Evolutionary conservation across 2,797 vertebrate species (phyloP).

Genomic region (Ataeniobius toweri): DNA sequence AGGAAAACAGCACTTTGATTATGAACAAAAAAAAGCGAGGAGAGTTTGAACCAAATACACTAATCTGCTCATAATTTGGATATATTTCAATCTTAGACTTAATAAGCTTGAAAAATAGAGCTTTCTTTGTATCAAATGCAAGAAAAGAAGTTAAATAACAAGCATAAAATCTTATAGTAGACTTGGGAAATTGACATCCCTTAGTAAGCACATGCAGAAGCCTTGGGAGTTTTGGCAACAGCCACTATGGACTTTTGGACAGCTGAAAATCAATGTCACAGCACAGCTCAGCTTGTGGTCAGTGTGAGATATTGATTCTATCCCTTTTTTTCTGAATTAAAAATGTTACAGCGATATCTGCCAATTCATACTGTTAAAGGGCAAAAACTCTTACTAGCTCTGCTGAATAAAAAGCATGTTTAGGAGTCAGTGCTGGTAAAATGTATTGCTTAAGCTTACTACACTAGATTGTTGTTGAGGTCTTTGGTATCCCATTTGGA

Average conservation of each 20-base stretch:
- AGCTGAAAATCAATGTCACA: constrained; percentile 39
- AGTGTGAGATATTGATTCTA: too few relatives aligned
- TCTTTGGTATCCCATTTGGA: not conserved
- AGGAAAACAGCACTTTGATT: not conserved
- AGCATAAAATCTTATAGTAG: not conserved
- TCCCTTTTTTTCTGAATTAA: not conserved
- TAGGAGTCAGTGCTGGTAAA: not conserved
- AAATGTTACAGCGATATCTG: not conserved
- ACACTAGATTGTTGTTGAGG: not conserved
- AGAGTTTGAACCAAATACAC: not conserved
- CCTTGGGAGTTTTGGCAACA: constrained; percentile 20
- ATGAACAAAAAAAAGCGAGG: not conserved
- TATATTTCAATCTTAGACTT: not conserved
- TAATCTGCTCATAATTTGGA: not conserved
- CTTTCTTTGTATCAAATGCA: not conserved
- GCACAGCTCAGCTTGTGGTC: constrained; percentile 33
- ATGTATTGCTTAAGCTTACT: not conserved
- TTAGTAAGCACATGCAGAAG: not conserved
- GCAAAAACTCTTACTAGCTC: not conserved
- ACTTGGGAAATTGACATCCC: not conserved
- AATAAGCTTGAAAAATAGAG: not conserved
- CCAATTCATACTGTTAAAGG: not conserved
- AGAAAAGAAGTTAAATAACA: not conserved
- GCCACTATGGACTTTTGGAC: constrained; percentile 36
- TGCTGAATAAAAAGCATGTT: not conserved